Base-by-base conservation (phyloP, 2,888 invertebrate species). In the Drosophila pseudotakahashii region DNA sequence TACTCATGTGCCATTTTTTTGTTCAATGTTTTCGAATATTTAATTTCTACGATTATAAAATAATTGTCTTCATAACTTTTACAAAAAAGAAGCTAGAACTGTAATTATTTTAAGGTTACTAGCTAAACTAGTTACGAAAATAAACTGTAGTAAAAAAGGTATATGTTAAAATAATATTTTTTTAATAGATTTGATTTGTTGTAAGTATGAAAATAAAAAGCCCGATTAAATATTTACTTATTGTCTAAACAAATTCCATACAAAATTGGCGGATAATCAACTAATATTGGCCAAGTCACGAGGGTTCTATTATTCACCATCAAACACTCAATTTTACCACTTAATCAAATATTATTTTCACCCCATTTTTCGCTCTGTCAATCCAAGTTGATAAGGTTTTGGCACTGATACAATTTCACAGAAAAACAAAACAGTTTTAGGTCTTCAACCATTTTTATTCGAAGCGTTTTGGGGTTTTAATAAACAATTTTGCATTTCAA, bases 331-430 rank as follows among this genome's bases (percentile, higher is more conserved):
- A 41, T 32, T 59, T 52, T 48, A 26, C 3, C 37, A 37, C 37
- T 48, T 48, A 6, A 48, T 57, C 26, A 57, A 19, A 37, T 30
- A 7, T 9, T 5, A 51, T 58, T 58, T 39, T 13, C 58, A 58
- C 30, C 16, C 13, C 13, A 23, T 23, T 44, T 23, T n/a, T 14
- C 14, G 11, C 9, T 0, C 9, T 39, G 7, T 14, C 39, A 9
- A 14, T 1, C n/a, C 14, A 39, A 7, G 7, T 39, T 26, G n/a
- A 26, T 45, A 26, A 9, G 4, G 13, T 45, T 19, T 13, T 26
- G 7, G 26, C 6, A 26, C 19, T 19, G 2, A 19, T 19, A 19
- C 2, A 19, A 2, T 19, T 19, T 19, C 19, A 19, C 7, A 26
- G 45, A 44, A 26, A 26, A 26, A 14, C 30, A 30, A 30, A 7